Percentiles rank a stretch among this genome's conserved stretches.
Evolutionary conservation across 1,140 invertebrate genomes (phyloP).

Genomic region (Ceratitis capitata): DNA sequence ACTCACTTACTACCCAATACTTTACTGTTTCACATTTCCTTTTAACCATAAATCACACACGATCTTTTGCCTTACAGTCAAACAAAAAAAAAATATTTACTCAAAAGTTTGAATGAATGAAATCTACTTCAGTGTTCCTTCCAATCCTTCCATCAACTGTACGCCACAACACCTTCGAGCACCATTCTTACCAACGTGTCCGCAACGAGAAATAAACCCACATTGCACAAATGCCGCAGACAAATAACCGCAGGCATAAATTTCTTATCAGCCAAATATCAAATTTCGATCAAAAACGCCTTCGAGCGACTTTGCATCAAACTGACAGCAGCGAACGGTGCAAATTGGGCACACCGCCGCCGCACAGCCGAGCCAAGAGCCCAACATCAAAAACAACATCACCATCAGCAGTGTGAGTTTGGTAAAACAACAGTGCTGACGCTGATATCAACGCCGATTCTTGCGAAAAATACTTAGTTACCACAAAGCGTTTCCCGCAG

Average conservation of each 20-base stretch:
- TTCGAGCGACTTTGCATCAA: constrained; percentile 38
- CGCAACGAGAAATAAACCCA: not conserved
- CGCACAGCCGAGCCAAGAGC: not conserved
- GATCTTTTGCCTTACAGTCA: too few species aligned
- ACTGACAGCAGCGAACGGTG: not conserved
- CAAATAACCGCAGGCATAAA: constrained; percentile 34
- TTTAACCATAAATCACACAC: too few species aligned
- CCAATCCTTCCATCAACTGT: not conserved
- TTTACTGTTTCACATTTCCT: too few species aligned
- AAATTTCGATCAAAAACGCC: constrained; percentile 60
- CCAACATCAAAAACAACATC: not conserved
- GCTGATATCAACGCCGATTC: constrained; percentile 30
- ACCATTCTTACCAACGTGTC: not conserved
- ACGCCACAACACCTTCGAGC: constrained; percentile 7
- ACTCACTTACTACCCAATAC: too few species aligned
- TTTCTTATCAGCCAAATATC: constrained; percentile 62
- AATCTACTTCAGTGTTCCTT: too few species aligned
- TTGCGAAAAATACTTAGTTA: constrained; percentile 37
- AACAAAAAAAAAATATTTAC: too few species aligned
- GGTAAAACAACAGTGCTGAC: too few species aligned
- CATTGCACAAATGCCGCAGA: not conserved
- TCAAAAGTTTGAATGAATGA: too few species aligned
- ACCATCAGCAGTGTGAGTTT: not conserved
- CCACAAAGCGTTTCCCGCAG: constrained; percentile 35
- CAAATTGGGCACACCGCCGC: not conserved